phyloP scores from a whole-genome alignment of 2,113 vertebrate genomes.

The Atherinomorus stipes region DNA sequence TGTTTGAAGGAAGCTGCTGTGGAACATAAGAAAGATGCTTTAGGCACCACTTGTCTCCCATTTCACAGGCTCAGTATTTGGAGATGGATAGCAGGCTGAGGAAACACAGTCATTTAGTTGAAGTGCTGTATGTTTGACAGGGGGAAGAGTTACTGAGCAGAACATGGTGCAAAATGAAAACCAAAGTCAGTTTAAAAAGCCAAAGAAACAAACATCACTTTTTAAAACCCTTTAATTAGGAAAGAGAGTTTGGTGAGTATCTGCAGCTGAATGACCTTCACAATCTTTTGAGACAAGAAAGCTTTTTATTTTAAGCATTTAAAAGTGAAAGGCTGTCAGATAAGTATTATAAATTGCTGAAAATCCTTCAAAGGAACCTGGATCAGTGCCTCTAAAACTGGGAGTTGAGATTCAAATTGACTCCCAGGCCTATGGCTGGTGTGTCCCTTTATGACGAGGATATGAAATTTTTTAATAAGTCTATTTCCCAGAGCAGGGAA shows the following conservation, averaged over 20 bases:
- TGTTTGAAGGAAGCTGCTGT: conserved; percentile 29
- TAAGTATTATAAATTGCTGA: neutral
- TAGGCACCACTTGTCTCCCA: conserved; percentile 41
- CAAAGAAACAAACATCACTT: conserved; percentile 1
- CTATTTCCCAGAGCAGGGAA: conserved; percentile 50
- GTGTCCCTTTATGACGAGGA: conserved; percentile 64
- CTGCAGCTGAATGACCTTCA: neutral
- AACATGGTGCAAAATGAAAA: conserved; percentile 19
- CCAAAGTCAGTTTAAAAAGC: conserved; percentile 5
- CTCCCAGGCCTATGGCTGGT: conserved; percentile 29
- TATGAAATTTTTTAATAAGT: conserved; percentile 69
- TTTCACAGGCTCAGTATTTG: conserved; percentile 18
- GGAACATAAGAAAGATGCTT: conserved; percentile 47
- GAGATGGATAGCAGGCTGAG: conserved; percentile 30
- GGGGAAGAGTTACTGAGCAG: conserved; percentile 4
- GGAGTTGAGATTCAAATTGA: conserved; percentile 40
- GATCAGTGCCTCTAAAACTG: conserved; percentile 16
- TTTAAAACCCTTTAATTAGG: neutral
- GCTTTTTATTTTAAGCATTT: neutral
- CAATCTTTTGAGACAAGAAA: too few relatives aligned
- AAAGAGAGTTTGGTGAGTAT: neutral
- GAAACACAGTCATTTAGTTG: conserved; percentile 38
- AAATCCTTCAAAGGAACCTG: conserved; percentile 37
- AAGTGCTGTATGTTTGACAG: conserved; percentile 36
- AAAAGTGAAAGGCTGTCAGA: neutral